Base-by-base conservation (phyloP, 2,797 vertebrate species). In the Poeciliopsis presidionis region DNA sequence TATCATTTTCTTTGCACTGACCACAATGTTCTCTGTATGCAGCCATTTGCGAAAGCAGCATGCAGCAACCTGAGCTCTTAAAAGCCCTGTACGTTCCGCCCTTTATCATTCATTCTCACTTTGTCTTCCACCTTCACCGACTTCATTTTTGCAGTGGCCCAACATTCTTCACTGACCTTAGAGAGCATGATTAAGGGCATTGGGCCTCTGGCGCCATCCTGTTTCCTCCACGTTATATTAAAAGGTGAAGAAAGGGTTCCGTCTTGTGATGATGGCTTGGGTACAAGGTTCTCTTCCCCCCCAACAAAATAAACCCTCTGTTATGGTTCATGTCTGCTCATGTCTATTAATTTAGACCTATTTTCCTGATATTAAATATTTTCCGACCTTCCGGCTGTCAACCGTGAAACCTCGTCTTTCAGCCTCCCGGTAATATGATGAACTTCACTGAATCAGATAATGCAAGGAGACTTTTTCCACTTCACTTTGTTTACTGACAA, bases 141-240 rank as follows among this genome's bases (percentile, higher is more conserved):
- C 81, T 92, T 80, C 74, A 74, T 88, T 92, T 78, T 83, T 89
- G 88, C 76, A 75, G 83, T 75, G 80, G 84, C 74, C 85, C 89
- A 74, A 87, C 85, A 72, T 91, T 94, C 86, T 91, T 74, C 82
- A 85, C 76, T 95, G 94, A 96, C 95, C 95, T 96, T 93, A 92
- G 82, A 86, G 87, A 83, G 83, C 90, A 90, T 91, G 86, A 93
- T 93, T 94, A 95, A 95, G 95, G 95, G 90, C 94, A 93, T 41
- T 73, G 83, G 87, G 90, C 88, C 89, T 87, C 87, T 90, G 92
- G 92, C 91, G 79, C 91, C 90, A 88, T 88, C 94, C 86, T 87
- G 88, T 94, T 95, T 94, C 92, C 93, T 92, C 90, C 86, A 89
- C 72, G 87, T 94, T 93, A 95, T 95, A 96, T 96, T 95, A 96